A percentile compares a stretch with the other conserved stretches of the same genome.
phyloP scores from a whole-genome alignment of 2,113 vertebrate species.

The Gallinago paraguaiae region DNA sequence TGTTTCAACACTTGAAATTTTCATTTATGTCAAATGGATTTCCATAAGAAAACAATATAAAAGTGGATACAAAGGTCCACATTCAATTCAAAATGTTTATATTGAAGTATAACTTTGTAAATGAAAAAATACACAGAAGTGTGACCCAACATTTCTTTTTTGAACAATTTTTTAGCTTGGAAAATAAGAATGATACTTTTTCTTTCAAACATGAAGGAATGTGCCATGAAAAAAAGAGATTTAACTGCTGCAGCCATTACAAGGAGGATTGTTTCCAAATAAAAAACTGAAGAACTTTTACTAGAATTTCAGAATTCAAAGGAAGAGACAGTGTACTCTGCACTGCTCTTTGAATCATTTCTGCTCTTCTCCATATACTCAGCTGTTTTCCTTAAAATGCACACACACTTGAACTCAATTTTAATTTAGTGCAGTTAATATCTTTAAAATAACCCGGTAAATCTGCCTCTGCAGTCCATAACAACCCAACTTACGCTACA shows the following conservation, averaged over 20 bases:
- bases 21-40: not conserved
- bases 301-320: not conserved
- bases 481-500: not conserved
- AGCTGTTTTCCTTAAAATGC: not conserved
- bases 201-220: not conserved
- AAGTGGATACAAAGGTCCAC: not conserved
- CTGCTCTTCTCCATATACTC: not conserved
- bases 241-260: not conserved
- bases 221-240: not conserved
- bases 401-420: not conserved
- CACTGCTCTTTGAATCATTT: not conserved
- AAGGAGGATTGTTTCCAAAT: not conserved
- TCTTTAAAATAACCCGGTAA: not conserved
- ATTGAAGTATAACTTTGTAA: not conserved
- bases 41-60: not conserved
- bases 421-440: not conserved
- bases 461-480: accelerated
- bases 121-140: not conserved
- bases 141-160: not conserved
- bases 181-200: not conserved
- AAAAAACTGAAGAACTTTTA: not conserved
- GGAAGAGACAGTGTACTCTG: not conserved
- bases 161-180: not conserved
- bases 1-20: not conserved
- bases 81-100: not conserved